Conservation (phyloP, 2,797 vertebrate genomes). For the Micromesistius poutassou region DNA sequence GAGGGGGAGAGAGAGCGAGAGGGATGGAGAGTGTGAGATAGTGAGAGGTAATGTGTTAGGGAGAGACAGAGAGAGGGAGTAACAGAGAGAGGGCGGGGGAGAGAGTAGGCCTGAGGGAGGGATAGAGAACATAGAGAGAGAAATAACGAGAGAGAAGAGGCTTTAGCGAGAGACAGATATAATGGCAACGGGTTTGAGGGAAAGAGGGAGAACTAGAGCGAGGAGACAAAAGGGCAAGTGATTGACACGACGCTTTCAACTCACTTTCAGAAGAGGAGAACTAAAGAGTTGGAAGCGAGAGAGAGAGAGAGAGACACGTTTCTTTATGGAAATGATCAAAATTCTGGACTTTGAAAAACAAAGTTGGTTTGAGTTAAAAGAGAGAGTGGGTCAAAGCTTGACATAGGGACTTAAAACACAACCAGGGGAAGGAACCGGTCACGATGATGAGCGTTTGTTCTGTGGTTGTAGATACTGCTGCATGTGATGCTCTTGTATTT, state of each 20-base stretch:
- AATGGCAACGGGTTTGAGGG: constrained; percentile 9
- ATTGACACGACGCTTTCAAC: constrained; percentile 26
- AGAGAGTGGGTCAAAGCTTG: neutral
- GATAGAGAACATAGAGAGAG: too few relatives aligned
- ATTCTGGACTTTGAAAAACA: neutral
- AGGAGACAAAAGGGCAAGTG: constrained; percentile 14
- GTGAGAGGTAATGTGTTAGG: neutral
- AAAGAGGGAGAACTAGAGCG: constrained; percentile 10
- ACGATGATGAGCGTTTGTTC: neutral
- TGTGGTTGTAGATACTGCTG: neutral
- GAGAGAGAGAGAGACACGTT: constrained; percentile 14
- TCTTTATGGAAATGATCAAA: constrained; percentile 18
- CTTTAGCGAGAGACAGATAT: neutral
- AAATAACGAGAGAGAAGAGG: too few relatives aligned
- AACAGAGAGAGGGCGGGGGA: constrained; percentile 27
- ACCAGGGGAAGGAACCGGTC: neutral
- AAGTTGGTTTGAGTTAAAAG: neutral
- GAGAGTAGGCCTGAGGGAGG: neutral
- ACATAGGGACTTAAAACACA: neutral
- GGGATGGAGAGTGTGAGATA: neutral
- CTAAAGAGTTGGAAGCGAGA: constrained; percentile 10
- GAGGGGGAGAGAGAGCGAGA: neutral
- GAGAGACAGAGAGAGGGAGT: neutral
- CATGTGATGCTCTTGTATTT: neutral
- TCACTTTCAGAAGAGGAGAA: constrained; percentile 27